Evolutionary conservation across 2,888 invertebrate species (phyloP).

Genomic region (Scaptomyza parva): DNA sequence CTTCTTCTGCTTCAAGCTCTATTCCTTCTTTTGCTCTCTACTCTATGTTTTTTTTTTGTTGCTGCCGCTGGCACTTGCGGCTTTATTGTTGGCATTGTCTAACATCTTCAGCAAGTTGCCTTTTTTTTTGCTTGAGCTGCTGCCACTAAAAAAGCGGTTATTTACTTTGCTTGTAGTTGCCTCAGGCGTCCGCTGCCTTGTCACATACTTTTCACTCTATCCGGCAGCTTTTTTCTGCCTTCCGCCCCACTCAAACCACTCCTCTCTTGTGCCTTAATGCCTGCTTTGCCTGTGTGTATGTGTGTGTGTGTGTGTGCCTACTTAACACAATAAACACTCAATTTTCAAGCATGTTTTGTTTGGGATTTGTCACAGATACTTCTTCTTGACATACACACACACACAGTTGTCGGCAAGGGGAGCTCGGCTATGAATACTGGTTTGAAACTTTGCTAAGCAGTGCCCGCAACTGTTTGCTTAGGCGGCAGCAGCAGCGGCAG

Average conservation of each 20-base stretch:
- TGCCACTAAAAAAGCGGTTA: conserved; percentile 78
- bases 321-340: conserved; percentile 79
- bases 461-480: conserved; percentile 55
- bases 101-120: conserved; percentile 78
- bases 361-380: conserved; percentile 69
- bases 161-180: conserved; percentile 68
- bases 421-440: conserved; percentile 2
- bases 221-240: conserved; percentile 4
- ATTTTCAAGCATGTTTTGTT: conserved; percentile 79
- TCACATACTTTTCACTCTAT: conserved; percentile 56
- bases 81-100: conserved; percentile 80
- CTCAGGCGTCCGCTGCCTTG: conserved; percentile 47
- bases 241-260: neutral
- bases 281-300: neutral
- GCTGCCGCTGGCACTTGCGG: conserved; percentile 71
- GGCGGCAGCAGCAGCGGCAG: no score
- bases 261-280: neutral
- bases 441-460: conserved; percentile 67
- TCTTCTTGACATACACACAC: conserved; percentile 3
- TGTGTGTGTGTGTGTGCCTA: conserved; percentile 58
- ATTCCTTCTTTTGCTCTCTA: neutral
- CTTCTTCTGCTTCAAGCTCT: neutral
- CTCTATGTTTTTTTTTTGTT: conserved; percentile 2
- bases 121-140: conserved; percentile 63
- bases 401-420: neutral